A percentile compares a stretch with the other conserved stretches of the same genome.
Evolutionary conservation across 2,888 invertebrate species (phyloP).

Genomic region (Deroplatys truncata): DNA sequence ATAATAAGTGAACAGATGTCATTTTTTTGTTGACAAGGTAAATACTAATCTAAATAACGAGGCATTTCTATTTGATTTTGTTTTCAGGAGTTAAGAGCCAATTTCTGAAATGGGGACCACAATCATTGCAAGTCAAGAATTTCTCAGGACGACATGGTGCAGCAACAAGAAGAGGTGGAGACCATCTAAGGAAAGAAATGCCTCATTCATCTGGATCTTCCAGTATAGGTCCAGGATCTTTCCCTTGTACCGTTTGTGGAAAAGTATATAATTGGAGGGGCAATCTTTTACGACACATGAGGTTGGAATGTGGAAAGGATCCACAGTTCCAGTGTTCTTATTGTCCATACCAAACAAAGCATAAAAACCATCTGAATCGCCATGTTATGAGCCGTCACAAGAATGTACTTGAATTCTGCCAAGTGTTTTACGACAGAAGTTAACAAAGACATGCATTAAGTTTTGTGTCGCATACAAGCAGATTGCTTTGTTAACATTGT

Average conservation of each 20-base stretch:
- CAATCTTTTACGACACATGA: constrained; percentile 34
- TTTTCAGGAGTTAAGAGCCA: too few species aligned
- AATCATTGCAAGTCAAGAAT: background rate
- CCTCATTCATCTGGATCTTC: background rate
- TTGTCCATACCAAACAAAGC: constrained; percentile 34
- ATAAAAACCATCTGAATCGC: constrained; percentile 11
- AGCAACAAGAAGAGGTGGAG: background rate
- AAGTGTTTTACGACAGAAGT: background rate
- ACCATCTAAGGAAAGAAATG: background rate
- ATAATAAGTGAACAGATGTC: too few species aligned
- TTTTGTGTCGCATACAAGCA: background rate
- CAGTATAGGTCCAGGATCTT: background rate
- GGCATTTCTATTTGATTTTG: too few species aligned
- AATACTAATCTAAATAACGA: too few species aligned
- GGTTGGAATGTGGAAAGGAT: constrained; percentile 38
- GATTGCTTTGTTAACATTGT: background rate
- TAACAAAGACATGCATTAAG: background rate
- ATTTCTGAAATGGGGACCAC: background rate
- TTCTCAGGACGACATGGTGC: background rate
- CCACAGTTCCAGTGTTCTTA: constrained; percentile 41
- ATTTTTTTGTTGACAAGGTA: too few species aligned
- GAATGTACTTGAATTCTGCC: constrained; percentile 3
- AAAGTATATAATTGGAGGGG: constrained; percentile 33
- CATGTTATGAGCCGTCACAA: background rate
- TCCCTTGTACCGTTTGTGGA: constrained; percentile 34